Conservation (phyloP, 2,797 vertebrate genomes). For the Lutjanus campechanus region DNA sequence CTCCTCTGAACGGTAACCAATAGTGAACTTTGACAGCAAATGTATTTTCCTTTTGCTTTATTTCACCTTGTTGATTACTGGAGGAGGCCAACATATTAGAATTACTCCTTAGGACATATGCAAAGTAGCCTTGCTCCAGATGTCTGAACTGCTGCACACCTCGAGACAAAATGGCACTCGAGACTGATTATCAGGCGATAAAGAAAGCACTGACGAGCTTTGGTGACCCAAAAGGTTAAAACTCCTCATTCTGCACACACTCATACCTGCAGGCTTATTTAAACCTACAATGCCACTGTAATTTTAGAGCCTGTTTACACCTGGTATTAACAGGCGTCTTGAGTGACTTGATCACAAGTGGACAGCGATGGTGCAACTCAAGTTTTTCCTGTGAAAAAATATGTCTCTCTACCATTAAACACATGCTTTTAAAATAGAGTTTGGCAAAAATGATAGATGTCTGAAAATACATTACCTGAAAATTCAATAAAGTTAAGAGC, state of each 20-base stretch:
- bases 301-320: background rate
- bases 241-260: background rate
- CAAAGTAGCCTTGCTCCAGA: background rate
- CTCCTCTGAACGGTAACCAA: background rate
- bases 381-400: no score
- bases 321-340: no score
- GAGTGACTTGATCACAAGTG: no score
- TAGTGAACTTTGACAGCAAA: background rate
- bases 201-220: background rate
- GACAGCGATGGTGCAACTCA: no score
- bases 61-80: background rate
- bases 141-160: background rate
- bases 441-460: no score
- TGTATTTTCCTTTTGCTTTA: background rate
- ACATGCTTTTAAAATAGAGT: no score
- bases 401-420: no score
- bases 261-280: background rate
- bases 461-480: no score
- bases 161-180: background rate
- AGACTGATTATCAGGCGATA: background rate
- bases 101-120: background rate
- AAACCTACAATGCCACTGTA: background rate
- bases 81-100: background rate
- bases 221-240: background rate
- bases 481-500: no score